Evolutionary conservation across 2,888 invertebrate genomes (phyloP), one percentile per base, ranked within the genome.

Genomic region (Ecliptopera silaceata): DNA sequence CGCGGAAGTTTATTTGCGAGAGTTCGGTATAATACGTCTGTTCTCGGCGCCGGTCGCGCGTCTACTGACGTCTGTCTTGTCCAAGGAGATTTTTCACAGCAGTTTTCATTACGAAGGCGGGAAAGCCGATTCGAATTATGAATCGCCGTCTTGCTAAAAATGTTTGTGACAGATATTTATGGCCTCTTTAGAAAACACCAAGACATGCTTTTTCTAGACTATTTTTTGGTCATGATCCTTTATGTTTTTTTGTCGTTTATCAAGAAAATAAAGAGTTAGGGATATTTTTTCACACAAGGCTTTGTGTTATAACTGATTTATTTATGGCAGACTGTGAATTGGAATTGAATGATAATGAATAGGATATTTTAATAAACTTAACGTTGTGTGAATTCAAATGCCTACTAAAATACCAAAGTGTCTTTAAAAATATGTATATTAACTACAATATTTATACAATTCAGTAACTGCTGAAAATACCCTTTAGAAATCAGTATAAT

Each of bases 81-180:
- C 34, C 38, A 49, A 48, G 44, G 49, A 47, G 11, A 53, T 42
- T 59, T 57, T 57, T 50, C 56, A 34, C 42, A 45, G 38, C 18
- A 47, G 43, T 63, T 63, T 63, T 58, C 51, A 32, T 48, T 51
- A 44, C 36, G 50, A 56, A 55, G 61, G 59, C 51, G 56, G 58
- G 54, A 61, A 59, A 61, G 46, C 52, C 52, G 38, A 52, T 46
- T 59, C 34, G 47, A 56, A 55, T 39, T 32, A 52, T 51, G 46
- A 57, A 47, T 48, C 48, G 32, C 29, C 39, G 36, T 45, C 38
- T 51, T 20, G 38, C 15, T 10, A 6, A 3, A 17, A 15, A 20
- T 47, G 36, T 39, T 26, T 39, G 41, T 50, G 48, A 52, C 43
- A 39, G 34, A 15, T 34, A 15, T 36, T 36, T 15, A 36, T 36